These are phyloP conservation scores for Sebastes oblongus DNA, from an alignment of 2,797 vertebrate genomes.

Conservation along the genomic window DNA sequence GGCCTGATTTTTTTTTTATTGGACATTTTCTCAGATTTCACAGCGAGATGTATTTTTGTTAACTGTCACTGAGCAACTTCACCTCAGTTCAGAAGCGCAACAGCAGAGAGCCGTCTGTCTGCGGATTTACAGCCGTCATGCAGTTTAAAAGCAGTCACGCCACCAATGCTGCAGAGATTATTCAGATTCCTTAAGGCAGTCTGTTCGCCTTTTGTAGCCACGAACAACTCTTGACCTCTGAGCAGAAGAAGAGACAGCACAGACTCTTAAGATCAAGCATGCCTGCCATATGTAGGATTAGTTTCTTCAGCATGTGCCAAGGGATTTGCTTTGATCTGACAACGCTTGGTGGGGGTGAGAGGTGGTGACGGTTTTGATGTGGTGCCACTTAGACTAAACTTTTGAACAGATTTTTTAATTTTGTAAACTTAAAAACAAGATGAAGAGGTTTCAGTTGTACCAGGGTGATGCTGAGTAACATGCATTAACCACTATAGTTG, in stretches of 20 bases:
- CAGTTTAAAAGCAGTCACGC: slow-evolving; percentile 22
- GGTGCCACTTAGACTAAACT: slow-evolving; percentile 56
- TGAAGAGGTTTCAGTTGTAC: slow-evolving; percentile 24
- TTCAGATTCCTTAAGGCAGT: slow-evolving; percentile 26
- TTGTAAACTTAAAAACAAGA: slow-evolving; percentile 36
- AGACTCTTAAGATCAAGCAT: slow-evolving; percentile 27
- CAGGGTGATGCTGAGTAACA: slow-evolving; percentile 42
- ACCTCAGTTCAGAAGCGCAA: slow-evolving; percentile 55
- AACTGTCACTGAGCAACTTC: slow-evolving; percentile 37
- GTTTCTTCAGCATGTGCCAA: slow-evolving; percentile 61
- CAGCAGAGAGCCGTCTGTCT: slow-evolving; percentile 65
- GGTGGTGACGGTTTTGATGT: slow-evolving; percentile 5
- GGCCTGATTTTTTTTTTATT: neutral
- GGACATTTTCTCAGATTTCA: slow-evolving; percentile 4
- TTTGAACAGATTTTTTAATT: slow-evolving; percentile 26
- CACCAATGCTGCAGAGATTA: slow-evolving; percentile 41
- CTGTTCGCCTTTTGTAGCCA: slow-evolving; percentile 48
- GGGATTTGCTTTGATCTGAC: slow-evolving; percentile 28
- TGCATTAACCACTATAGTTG: slow-evolving; percentile 71
- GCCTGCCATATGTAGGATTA: slow-evolving; percentile 30
- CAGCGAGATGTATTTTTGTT: neutral
- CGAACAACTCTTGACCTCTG: slow-evolving; percentile 50
- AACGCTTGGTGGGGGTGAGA: neutral
- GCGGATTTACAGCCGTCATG: slow-evolving; percentile 14
- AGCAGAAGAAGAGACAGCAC: slow-evolving; percentile 16